Evolutionary conservation across 2,888 invertebrate species (phyloP).

Genomic region (Catocala sponsa): DNA sequence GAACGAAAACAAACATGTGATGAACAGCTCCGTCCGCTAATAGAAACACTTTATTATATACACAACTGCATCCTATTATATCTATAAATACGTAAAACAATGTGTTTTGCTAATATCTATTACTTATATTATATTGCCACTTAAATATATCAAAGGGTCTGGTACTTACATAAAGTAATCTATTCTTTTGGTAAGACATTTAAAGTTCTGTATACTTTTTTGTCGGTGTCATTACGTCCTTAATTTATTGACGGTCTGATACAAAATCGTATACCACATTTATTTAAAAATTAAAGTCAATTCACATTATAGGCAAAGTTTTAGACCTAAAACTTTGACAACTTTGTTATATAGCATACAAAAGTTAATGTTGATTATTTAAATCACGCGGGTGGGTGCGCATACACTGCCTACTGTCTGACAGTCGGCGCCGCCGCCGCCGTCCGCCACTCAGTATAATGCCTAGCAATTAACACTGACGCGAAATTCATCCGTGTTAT

Average conservation of each 20-base stretch:
- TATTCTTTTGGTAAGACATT: neutral
- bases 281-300: too few relatives aligned
- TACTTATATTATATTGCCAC: neutral
- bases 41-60: conserved; percentile 61
- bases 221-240: too few relatives aligned
- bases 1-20: conserved; percentile 72
- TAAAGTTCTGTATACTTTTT: too few relatives aligned
- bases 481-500: conserved; percentile 80
- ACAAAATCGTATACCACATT: too few relatives aligned
- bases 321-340: too few relatives aligned
- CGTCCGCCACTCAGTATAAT: conserved; percentile 52
- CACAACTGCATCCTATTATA: conserved; percentile 48
- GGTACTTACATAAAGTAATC: neutral
- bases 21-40: conserved; percentile 59
- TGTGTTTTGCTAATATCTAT: neutral
- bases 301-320: too few relatives aligned
- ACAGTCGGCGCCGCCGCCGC: conserved; percentile 46
- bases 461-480: conserved; percentile 76
- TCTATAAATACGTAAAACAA: conserved; percentile 33
- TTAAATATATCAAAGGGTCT: neutral
- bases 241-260: too few relatives aligned
- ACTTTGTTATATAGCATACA: neutral
- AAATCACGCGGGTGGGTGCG: conserved; percentile 37
- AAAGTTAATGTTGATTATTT: conserved; percentile 30
- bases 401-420: conserved; percentile 39